Evolutionary conservation across 2,113 vertebrate species (phyloP), one percentile per base, ranked within the genome.

Genomic region (Polypterus bichir): DNA sequence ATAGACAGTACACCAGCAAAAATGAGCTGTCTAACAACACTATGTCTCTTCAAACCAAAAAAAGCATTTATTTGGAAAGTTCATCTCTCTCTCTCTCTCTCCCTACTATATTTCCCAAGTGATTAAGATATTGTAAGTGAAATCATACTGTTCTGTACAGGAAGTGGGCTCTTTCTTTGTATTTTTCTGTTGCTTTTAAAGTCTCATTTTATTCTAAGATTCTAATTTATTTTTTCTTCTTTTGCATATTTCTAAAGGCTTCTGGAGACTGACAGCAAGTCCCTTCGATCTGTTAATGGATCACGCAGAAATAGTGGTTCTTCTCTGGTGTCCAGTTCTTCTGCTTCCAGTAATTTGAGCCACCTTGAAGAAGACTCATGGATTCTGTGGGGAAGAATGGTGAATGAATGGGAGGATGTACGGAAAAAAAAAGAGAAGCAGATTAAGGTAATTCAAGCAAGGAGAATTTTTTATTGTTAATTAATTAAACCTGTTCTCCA

Each of bases 331-430:
- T 99, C 96, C 71, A 97, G 94, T 79, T 99, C 96, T 66, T 99
- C 96, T 0, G 96, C 94, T 73, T 98, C 96, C 64, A 97, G 94
- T 76, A 98, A 98, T 74, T 92, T 98, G 67, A 97, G 94, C 65
- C 95, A 97, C 68, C 86, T 97, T 67, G 96, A 99, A 80, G 96
- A 99, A 82, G 96, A 99, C 74, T 78, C 91, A 0, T 99, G 96
- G 96, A 91, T 97, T 59, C 80, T 97, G 7, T 99, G 96, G 96
- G 96, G 96, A 3, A 85, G 94, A 65, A 90, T 99, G 57, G 94
- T 99, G 75, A 98, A 98, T 47, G 96, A 99, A 74, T 99, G 96
- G 96, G 96, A 97, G 75, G 96, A 99, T 59, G 88, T 93, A 46
- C 90, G 88, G 62, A 98, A 93, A 79, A 98, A 97, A 77, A 98